These are phyloP conservation scores for Nipponacmea schrenckii DNA, from an alignment of 2,888 invertebrate genomes.

Conservation along the genomic window DNA sequence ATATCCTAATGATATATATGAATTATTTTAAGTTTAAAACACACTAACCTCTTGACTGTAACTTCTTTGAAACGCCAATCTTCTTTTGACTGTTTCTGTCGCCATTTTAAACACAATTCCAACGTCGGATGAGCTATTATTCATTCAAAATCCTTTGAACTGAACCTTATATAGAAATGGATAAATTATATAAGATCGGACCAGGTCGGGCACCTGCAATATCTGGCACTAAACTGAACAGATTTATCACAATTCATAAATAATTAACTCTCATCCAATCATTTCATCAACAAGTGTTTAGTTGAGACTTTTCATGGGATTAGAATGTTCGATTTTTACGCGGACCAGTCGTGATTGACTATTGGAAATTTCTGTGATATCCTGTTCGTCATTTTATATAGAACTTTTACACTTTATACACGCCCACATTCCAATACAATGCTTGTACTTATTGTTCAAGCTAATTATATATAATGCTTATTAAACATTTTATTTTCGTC, in stretches of 20 bases:
- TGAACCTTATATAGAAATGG: no score
- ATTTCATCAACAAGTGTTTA: conserved; percentile 17
- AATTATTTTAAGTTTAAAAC: no score
- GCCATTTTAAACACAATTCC: not conserved
- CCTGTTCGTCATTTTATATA: not conserved
- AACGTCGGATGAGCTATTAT: no score
- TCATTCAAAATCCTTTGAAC: no score
- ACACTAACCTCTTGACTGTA: conserved; percentile 62
- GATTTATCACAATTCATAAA: conserved; percentile 16
- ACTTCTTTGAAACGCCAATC: conserved; percentile 62
- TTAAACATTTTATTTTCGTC: no score
- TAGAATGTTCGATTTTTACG: not conserved
- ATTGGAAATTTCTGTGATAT: not conserved
- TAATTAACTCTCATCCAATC: conserved; percentile 25
- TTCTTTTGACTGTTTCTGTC: conserved; percentile 48
- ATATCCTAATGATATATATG: no score
- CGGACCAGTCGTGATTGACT: not conserved
- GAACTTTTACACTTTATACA: not conserved
- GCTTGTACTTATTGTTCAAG: no score
- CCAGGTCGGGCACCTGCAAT: no score
- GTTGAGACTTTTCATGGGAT: not conserved
- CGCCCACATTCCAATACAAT: not conserved
- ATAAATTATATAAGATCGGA: no score
- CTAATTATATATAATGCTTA: no score
- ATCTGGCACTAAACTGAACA: no score